Conservation (phyloP, 2,113 vertebrate genomes). For the Gadus macrocephalus region DNA sequence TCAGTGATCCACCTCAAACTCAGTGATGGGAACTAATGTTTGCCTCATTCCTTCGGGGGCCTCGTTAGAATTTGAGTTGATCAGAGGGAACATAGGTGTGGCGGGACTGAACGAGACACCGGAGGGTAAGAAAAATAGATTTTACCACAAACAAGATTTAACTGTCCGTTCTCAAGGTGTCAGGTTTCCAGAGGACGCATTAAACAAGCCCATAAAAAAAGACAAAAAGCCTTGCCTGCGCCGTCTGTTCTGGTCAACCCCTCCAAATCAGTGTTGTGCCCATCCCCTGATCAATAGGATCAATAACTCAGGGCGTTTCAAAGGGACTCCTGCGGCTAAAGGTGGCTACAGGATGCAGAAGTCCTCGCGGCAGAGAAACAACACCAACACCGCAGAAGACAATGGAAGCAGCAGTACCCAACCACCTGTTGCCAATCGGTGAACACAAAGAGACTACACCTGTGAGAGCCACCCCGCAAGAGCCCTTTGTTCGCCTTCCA, state of each 20-base stretch:
- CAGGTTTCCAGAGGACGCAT: constrained; percentile 48
- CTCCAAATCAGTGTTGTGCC: constrained; percentile 32
- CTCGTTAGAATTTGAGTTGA: neutral
- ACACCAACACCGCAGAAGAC: constrained; percentile 7
- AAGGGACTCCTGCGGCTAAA: constrained; percentile 29
- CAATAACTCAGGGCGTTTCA: constrained; percentile 49
- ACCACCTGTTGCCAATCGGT: neutral
- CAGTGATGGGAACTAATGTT: constrained; percentile 19
- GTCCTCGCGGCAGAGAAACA: constrained; percentile 4
- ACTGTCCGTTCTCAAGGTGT: constrained; percentile 40
- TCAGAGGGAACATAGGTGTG: constrained; percentile 16
- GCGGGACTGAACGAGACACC: constrained; percentile 17
- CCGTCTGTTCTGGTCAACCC: constrained; percentile 39
- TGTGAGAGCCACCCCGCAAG: neutral
- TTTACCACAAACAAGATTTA: constrained; percentile 60
- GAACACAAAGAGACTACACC: constrained; percentile 12
- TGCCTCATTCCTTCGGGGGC: constrained; percentile 1
- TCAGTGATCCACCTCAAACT: neutral
- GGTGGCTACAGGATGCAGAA: neutral
- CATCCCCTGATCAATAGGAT: constrained; percentile 47
- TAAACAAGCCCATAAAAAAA: constrained; percentile 50
- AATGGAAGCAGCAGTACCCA: neutral
- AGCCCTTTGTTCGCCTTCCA: neutral
- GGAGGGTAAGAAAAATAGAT: constrained; percentile 48
- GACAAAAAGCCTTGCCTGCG: constrained; percentile 27